Base-by-base conservation (phyloP, 2,797 vertebrate genomes). In the Poeciliopsis paucimaculata region DNA sequence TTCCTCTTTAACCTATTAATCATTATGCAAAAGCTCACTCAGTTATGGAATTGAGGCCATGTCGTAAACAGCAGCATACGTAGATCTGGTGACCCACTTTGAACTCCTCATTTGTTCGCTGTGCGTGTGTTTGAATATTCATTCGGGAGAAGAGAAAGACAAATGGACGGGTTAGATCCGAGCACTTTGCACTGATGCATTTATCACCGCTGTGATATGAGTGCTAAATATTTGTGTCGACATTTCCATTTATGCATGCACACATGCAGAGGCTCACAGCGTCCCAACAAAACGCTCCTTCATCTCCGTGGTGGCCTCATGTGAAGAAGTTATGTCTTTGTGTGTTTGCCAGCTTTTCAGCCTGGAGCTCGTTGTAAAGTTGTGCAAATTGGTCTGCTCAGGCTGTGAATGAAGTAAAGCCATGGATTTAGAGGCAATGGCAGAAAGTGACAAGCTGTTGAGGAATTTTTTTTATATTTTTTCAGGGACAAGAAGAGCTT, bases 231-330 rank as follows among this genome's bases (percentile, higher is more conserved):
- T 85, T 57, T 73, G 39, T 72, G 76, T 71, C 55, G 66, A 82
- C 77, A 77, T 78, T 88, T 72, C 68, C 43, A 72, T 72, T 46
- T 1, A 18, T 77, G 74, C 76, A 80, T 79, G 77, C 81, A 26
- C 36, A n/a, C 34, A 93, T 93, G 86, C 84, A 78, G 78, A 77
- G 75, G 73, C 80, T 84, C n/a, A 79, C 81, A 77, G 76, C 23
- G 76, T 84, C 82, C 82, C 81, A 86, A 93, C 93, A 94, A 93
- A 92, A 92, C 87, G 80, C 88, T 90, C 91, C 92, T 94, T 94
- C 85, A 92, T 87, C 91, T 91, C 88, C 91, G 72, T 82, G 86
- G 89, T 82, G 12, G 89, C 83, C 79, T 53, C 82, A 80, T 77
- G 90, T 88, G 85, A 91, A 92, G 88, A 94, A 91, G 87, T 86